phyloP scores from a whole-genome alignment of 1,140 invertebrate genomes.

The Saxidomus purpurata region DNA sequence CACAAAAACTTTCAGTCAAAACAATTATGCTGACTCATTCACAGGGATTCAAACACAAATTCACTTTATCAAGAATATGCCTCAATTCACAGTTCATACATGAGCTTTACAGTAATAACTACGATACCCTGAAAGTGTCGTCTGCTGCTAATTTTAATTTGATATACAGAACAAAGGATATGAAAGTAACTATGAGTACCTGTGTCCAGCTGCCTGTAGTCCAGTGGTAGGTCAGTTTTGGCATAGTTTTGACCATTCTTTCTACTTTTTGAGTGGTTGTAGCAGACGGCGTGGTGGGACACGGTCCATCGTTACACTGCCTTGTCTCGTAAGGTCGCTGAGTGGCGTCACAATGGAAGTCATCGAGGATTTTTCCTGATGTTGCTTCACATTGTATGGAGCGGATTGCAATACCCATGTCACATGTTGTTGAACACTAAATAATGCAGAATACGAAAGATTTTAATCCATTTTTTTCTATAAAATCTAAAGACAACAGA shows the following conservation, averaged over 20 bases:
- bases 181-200: conserved; percentile 15
- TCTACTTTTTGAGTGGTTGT: conserved; percentile 65
- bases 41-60: no score
- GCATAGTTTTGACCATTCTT: not conserved
- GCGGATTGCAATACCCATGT: conserved; percentile 89
- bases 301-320: conserved; percentile 88
- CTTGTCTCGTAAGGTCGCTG: conserved; percentile 87
- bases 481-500: no score
- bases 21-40: no score
- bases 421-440: conserved; percentile 77
- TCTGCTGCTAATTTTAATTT: no score
- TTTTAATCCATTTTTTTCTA: no score
- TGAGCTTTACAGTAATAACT: no score
- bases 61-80: no score
- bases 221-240: conserved; percentile 30
- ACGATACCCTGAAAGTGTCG: no score
- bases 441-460: no score
- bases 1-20: no score
- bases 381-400: conserved; percentile 81
- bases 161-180: no score
- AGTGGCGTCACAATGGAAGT: conserved; percentile 85
- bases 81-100: no score
- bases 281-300: conserved; percentile 85
- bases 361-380: conserved; percentile 69
- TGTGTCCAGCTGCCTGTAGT: conserved; percentile 60